Evolutionary conservation across 1,140 invertebrate species (phyloP).

Genomic region (Ylistrum balloti): DNA sequence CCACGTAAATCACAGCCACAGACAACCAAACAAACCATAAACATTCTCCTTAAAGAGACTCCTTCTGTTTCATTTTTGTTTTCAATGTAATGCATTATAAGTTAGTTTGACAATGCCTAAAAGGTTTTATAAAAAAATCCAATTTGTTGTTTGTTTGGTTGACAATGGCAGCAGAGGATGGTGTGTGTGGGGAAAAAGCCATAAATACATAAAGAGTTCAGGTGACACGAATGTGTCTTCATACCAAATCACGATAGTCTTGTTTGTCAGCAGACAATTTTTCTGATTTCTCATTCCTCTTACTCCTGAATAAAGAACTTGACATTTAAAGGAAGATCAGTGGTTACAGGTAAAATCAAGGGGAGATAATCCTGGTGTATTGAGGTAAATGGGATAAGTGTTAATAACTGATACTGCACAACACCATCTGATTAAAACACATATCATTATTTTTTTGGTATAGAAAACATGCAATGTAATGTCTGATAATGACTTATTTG

Average conservation of each 20-base stretch:
- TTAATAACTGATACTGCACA: too few relatives aligned
- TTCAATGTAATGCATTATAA: neutral
- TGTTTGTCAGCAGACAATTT: slow-evolving; percentile 9
- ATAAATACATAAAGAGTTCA: neutral
- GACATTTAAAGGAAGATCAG: neutral
- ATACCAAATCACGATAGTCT: neutral
- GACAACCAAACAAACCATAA: neutral
- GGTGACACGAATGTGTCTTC: neutral
- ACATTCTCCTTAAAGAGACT: neutral
- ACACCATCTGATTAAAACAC: too few relatives aligned
- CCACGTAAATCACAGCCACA: neutral
- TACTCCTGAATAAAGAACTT: slow-evolving; percentile 23
- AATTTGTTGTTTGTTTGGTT: neutral
- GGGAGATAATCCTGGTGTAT: neutral
- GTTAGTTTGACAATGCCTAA: neutral
- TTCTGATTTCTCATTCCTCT: neutral
- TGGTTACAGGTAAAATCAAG: neutral
- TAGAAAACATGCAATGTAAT: too few relatives aligned
- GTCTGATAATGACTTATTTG: too few relatives aligned
- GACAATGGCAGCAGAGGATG: neutral
- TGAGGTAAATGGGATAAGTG: too few relatives aligned
- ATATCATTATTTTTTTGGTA: too few relatives aligned
- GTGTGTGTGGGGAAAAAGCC: neutral
- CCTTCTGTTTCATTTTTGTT: neutral
- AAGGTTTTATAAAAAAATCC: too few relatives aligned